A percentile compares a stretch with the other conserved stretches of the same genome.
phyloP scores from a whole-genome alignment of 2,888 invertebrate genomes.

The Anticlea derivata region DNA sequence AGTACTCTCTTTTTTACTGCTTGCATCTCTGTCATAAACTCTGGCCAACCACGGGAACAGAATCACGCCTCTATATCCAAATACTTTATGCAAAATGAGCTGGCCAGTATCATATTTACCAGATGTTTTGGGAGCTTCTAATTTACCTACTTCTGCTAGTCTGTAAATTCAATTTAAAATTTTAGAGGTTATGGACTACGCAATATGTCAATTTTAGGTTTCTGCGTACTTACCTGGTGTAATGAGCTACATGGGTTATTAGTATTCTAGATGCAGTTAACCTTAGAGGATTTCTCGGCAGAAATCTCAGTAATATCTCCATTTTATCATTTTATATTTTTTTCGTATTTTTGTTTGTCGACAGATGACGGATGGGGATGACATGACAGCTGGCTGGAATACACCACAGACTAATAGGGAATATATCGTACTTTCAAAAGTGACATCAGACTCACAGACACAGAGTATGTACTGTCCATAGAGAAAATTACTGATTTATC shows the following conservation, averaged over 20 bases:
- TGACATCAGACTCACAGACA: no score
- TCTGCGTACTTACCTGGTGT: slow-evolving; percentile 64
- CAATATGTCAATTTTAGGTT: slow-evolving; percentile 36
- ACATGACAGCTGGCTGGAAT: no score
- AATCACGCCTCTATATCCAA: slow-evolving; percentile 98
- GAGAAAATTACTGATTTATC: no score
- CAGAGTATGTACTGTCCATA: no score
- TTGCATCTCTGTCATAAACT: slow-evolving; percentile 96
- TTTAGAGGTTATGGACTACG: slow-evolving; percentile 65
- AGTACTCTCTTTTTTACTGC: slow-evolving; percentile 85
- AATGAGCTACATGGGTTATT: slow-evolving; percentile 71
- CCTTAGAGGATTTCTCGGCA: slow-evolving; percentile 65
- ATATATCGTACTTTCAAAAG: no score
- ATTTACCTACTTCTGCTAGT: slow-evolving; percentile 96
- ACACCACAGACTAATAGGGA: no score
- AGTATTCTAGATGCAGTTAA: slow-evolving; percentile 67
- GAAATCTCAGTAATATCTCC: slow-evolving; percentile 78
- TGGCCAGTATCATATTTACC: slow-evolving; percentile 98
- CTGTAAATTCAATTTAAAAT: slow-evolving; percentile 74
- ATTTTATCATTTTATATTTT: slow-evolving; percentile 79
- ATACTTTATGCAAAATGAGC: slow-evolving; percentile 97
- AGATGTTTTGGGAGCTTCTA: slow-evolving; percentile 92
- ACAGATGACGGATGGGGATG: slow-evolving; percentile 18
- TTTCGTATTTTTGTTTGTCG: slow-evolving; percentile 63
- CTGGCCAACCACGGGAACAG: slow-evolving; percentile 98